These are phyloP conservation scores for Xyliphius kryptos DNA, from an alignment of 2,113 vertebrate species.

Conservation along the genomic window DNA sequence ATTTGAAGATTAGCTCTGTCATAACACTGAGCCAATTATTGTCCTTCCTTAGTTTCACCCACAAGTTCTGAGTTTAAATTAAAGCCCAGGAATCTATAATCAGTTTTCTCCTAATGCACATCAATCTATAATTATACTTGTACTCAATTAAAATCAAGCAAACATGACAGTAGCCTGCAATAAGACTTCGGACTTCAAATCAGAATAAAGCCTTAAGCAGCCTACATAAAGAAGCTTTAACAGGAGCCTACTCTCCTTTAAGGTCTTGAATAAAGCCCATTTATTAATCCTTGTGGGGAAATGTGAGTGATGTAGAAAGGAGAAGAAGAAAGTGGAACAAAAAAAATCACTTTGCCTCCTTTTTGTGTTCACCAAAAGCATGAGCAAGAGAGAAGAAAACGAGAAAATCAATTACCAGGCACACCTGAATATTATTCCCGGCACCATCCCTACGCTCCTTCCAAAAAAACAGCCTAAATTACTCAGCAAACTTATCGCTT, in stretches of 20 bases:
- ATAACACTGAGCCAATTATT: too few relatives aligned
- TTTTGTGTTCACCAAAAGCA: slow-evolving; percentile 71
- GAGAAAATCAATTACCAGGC: slow-evolving; percentile 97
- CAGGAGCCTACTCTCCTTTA: slow-evolving; percentile 59
- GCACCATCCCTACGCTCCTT: slow-evolving; percentile 59
- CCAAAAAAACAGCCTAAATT: slow-evolving; percentile 78
- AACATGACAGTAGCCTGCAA: too few relatives aligned
- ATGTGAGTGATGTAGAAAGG: slow-evolving; percentile 31
- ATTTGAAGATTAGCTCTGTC: too few relatives aligned
- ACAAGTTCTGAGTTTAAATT: too few relatives aligned
- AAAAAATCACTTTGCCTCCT: slow-evolving; percentile 76
- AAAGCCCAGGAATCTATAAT: too few relatives aligned
- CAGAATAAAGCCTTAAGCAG: too few relatives aligned
- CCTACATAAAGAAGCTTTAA: too few relatives aligned
- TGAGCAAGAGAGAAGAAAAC: slow-evolving; percentile 67
- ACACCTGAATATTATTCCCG: slow-evolving; percentile 99
- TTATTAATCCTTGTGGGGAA: slow-evolving; percentile 63
- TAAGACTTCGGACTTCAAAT: too few relatives aligned
- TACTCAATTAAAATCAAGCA: too few relatives aligned
- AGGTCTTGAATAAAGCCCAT: slow-evolving; percentile 68
- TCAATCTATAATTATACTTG: too few relatives aligned
- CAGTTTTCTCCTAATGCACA: too few relatives aligned
- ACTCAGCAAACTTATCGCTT: slow-evolving; percentile 99
- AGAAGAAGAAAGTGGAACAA: slow-evolving; percentile 60
- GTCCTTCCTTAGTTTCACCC: too few relatives aligned